Conservation (phyloP, 2,113 vertebrate genomes). For the Pycnonotus jocosus region DNA sequence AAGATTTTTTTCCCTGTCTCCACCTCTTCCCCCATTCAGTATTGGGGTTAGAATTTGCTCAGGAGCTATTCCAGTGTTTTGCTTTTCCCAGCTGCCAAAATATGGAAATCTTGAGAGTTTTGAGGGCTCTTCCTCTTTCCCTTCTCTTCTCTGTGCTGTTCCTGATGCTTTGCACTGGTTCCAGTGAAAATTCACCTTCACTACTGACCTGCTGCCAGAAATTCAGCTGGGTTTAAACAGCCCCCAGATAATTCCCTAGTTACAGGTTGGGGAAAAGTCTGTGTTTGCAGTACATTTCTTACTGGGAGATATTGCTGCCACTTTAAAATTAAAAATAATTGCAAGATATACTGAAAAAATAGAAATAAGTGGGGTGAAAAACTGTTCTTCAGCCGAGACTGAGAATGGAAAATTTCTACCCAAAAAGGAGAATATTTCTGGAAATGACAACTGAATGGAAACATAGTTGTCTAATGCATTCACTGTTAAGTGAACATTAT, state of each 20-base stretch:
- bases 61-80: neutral
- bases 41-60: neutral
- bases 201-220: neutral
- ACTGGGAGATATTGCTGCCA: neutral
- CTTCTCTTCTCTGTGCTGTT: neutral
- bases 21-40: neutral
- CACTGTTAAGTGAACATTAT: constrained; percentile 33
- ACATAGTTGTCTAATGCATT: neutral
- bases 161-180: neutral
- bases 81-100: neutral
- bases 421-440: constrained; percentile 33
- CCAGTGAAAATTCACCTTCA: neutral
- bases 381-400: neutral
- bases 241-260: neutral
- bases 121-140: neutral
- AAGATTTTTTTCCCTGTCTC: neutral
- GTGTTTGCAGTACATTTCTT: neutral
- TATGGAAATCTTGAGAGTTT: neutral
- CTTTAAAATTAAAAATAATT: constrained; percentile 25
- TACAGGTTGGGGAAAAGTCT: neutral
- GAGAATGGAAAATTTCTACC: constrained; percentile 16
- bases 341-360: neutral
- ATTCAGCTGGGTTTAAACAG: neutral
- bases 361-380: constrained; percentile 8
- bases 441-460: constrained; percentile 16